Evolutionary conservation across 2,113 vertebrate species (phyloP).

Genomic region (Morone chrysops): DNA sequence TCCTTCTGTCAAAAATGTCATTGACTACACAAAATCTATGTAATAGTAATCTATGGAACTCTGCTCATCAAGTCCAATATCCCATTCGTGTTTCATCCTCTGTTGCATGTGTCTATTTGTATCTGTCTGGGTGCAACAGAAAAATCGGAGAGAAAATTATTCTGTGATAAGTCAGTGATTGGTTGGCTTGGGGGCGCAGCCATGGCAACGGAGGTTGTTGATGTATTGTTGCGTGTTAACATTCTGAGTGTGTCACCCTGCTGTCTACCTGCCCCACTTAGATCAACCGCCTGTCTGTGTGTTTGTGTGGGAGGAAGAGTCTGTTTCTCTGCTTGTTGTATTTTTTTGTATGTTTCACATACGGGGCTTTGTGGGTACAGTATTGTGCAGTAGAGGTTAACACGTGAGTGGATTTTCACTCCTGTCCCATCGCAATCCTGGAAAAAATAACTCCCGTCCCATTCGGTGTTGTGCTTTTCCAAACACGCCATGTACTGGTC

Average conservation of each 20-base stretch:
- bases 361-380: background rate
- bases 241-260: constrained; percentile 60
- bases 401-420: no score
- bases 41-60: background rate
- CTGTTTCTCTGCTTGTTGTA: constrained; percentile 9
- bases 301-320: constrained; percentile 32
- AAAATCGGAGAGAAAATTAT: constrained; percentile 25
- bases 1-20: background rate
- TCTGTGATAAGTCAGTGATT: constrained; percentile 40
- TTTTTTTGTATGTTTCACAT: constrained; percentile 34
- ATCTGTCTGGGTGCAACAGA: constrained; percentile 12
- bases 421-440: no score
- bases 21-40: no score
- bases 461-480: no score
- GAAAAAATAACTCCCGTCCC: no score
- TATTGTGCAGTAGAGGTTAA: constrained; percentile 12
- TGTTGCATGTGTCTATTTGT: constrained; percentile 13
- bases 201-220: constrained; percentile 60
- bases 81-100: constrained; percentile 3
- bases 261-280: constrained; percentile 59
- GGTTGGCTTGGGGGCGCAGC: constrained; percentile 47
- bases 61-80: constrained; percentile 9
- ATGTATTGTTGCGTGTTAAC: constrained; percentile 64
- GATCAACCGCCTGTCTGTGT: constrained; percentile 48
- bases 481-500: no score